Evolutionary conservation across 2,888 invertebrate genomes (phyloP), one percentile per base, ranked within the genome.

Genomic region (Acleris laterana): DNA sequence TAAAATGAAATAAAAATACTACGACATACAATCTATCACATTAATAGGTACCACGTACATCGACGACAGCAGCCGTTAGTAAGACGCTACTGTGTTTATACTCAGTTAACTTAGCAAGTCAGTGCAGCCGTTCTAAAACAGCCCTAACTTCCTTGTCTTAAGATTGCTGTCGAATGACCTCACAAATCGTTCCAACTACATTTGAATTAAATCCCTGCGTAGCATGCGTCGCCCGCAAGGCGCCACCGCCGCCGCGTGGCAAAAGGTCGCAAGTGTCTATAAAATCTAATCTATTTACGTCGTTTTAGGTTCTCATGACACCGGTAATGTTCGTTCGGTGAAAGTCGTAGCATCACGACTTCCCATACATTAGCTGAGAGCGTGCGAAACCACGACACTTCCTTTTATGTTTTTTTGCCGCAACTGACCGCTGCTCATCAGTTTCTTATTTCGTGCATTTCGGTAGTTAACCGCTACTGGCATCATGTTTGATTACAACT

Each of bases 291-390:
- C 22, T 17, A 60, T 20, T n/a, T 50, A 55, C 19, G 60, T 19
- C 64, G 20, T 65, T 38, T 65, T 60, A 55, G 20, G 44, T 65
- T 44, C 25, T 32, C 60, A 20, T 16, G 87, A 87, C 88, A 83
- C 82, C 83, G 75, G 81, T 86, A 86, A 88, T 87, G 85, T 83
- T 79, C 82, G 82, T 83, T 77, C 78, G 88, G 91, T 86, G 92
- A 92, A 92, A 92, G 92, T 90, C 73, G 75, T 75, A 81, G 76
- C 76, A 79, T 88, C 92, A 91, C 90, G 92, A 92, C 84, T 88
- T 87, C 88, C 77, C 87, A 89, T 90, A 90, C 86, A 91, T 91
- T 92, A 90, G 81, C 80, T 70, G 73, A 68, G 78, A 85, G 88
- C 91, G 90, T 90, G 91, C 89, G 92, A 92, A 73, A 80, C 82